phyloP scores from a whole-genome alignment of 2,888 invertebrate species.

The Acrocyrtus sp. region DNA sequence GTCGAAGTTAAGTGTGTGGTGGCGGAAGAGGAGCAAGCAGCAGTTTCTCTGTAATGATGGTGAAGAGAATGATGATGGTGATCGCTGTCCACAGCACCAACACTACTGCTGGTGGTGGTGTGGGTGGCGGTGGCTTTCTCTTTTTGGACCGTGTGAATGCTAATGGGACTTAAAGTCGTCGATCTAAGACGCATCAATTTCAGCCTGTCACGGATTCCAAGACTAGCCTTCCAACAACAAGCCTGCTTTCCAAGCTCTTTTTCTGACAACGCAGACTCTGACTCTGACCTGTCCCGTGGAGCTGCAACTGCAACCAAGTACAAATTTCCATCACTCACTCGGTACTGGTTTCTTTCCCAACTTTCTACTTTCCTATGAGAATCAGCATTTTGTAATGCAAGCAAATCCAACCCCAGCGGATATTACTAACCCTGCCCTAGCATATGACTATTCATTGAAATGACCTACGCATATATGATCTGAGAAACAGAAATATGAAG shows the following conservation, averaged over 20 bases:
- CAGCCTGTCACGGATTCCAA: slow-evolving; percentile 54
- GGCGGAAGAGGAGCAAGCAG: slow-evolving; percentile 12
- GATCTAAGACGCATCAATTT: slow-evolving; percentile 53
- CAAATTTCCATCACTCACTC: slow-evolving; percentile 52
- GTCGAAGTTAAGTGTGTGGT: neutral
- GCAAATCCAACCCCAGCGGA: no score
- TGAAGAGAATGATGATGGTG: slow-evolving; percentile 19
- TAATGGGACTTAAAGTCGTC: slow-evolving; percentile 44
- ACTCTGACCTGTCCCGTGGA: slow-evolving; percentile 57
- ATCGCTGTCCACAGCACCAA: slow-evolving; percentile 29
- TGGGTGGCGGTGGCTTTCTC: no score
- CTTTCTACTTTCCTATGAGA: no score
- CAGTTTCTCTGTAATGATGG: slow-evolving; percentile 20
- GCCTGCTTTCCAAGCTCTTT: slow-evolving; percentile 44
- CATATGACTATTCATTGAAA: no score
- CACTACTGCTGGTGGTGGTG: slow-evolving; percentile 33
- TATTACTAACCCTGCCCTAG: no score
- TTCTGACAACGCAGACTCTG: slow-evolving; percentile 50
- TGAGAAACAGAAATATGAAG: no score
- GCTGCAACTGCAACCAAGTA: slow-evolving; percentile 61
- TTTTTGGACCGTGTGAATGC: slow-evolving; percentile 37
- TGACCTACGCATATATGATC: no score
- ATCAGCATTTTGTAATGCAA: no score
- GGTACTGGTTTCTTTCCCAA: no score
- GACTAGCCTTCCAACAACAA: slow-evolving; percentile 52